Base-by-base conservation (phyloP, 2,888 invertebrate genomes). In the Epiblema foenella region DNA sequence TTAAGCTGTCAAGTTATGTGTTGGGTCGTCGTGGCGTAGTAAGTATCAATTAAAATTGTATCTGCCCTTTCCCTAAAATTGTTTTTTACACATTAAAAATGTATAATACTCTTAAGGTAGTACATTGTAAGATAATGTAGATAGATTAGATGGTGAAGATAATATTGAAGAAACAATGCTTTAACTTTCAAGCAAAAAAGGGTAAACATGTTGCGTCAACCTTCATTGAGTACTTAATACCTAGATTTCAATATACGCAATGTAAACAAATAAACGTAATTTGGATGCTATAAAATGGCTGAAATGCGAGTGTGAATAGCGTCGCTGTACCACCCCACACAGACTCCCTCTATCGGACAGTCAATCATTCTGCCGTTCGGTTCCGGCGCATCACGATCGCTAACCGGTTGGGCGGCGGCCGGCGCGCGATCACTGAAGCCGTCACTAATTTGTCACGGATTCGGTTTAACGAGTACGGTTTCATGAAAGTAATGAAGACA, bases 281-380 rank as follows among this genome's bases (percentile, higher is more conserved):
- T 39, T 54, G 11, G 52, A 39, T 54, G 39, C 52, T 37, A 52
- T 54, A 65, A 42, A 65, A 46, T n/a, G 39, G 39, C 15, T 39
- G 49, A 12, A 33, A 33, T 10, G 46, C n/a, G 33, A 33, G 42
- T 46, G 29, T 46, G 12, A 62, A 20, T 54, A 54, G n/a, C 37
- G 54, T 24, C n/a, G 39, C 5, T n/a, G 42, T 11, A 18, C 17
- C 42, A 24, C 65, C 58, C 29, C 29, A n/a, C 29, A n/a, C 20
- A 18, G 65, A 77, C 78, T 78, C 78, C 77, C 74, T 77, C 78
- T 77, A 85, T 86, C 84, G 83, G 82, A 75, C 84, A 89, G 89
- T 89, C 89, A 85, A 89, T 90, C 90, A 90, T 86, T 84, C 79
- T 83, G 86, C 81, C 85, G 81, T 85, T 86, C 76, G 76, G 83